These are phyloP conservation scores for Dasyurus viverrinus DNA, from an alignment of 2,113 vertebrate species.

Conservation along the genomic window DNA sequence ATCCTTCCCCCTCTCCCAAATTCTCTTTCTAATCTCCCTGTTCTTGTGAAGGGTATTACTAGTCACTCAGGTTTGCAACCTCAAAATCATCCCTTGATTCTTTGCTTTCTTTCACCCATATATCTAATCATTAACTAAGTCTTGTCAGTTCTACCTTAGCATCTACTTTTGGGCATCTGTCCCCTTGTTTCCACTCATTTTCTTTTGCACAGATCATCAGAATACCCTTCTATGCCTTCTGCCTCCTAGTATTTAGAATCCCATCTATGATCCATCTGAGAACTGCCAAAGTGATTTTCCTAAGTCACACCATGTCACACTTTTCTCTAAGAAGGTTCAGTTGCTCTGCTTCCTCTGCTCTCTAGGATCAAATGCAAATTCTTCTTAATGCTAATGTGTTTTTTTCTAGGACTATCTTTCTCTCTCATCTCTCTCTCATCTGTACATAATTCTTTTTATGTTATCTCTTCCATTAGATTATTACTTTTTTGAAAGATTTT, in stretches of 20 bases:
- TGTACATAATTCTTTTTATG: neutral
- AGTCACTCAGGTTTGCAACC: no score
- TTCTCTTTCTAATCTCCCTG: no score
- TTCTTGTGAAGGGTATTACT: no score
- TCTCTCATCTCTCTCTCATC: no score
- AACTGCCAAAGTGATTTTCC: neutral
- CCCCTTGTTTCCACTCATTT: neutral
- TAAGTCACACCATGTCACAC: neutral
- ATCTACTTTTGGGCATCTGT: neutral
- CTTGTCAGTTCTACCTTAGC: neutral
- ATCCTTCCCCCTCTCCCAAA: no score
- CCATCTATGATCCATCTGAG: neutral
- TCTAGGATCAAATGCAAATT: neutral
- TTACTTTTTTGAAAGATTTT: neutral
- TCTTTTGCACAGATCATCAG: neutral
- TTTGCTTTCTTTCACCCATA: no score
- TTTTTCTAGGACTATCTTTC: neutral
- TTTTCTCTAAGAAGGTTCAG: neutral
- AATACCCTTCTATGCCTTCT: neutral
- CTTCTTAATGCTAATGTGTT: neutral
- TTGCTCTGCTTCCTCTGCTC: neutral
- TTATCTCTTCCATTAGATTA: neutral
- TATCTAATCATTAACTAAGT: no score
- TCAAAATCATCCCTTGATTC: no score
- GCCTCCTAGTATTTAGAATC: neutral